phyloP scores from a whole-genome alignment of 2,797 vertebrate genomes.

The Ptychadena robeensis region DNA sequence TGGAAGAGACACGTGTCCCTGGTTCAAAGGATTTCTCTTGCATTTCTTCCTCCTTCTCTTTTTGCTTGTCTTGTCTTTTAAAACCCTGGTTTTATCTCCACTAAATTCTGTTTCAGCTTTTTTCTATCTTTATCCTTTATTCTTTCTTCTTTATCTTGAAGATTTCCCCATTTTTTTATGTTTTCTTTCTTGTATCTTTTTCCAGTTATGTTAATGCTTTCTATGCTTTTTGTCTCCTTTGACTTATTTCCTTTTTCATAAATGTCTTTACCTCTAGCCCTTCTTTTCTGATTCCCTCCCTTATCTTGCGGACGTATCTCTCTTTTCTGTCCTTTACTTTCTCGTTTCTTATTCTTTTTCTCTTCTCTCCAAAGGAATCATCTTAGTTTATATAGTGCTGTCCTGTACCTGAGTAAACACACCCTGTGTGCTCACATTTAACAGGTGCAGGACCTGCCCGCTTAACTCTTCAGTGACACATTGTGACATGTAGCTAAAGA shows the following conservation, averaged over 20 bases:
- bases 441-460: constrained; percentile 60
- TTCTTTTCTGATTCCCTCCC: not conserved
- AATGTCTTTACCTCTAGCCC: constrained; percentile 6
- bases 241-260: not conserved
- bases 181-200: not conserved
- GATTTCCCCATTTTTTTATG: not conserved
- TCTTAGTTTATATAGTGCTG: constrained; percentile 61
- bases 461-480: constrained; percentile 53
- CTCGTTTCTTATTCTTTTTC: constrained; percentile 8
- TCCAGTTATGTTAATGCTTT: not conserved
- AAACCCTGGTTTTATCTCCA: not conserved
- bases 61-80: not conserved
- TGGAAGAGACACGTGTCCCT: constrained; percentile 61
- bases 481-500: not conserved
- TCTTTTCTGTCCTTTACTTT: constrained; percentile 24
- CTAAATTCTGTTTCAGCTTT: not conserved
- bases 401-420: constrained; percentile 62
- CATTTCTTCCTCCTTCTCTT: constrained; percentile 31
- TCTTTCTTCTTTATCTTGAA: not conserved
- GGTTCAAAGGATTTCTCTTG: constrained; percentile 40
- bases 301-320: not conserved
- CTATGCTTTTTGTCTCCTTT: not conserved
- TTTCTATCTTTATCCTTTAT: no score
- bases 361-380: constrained; percentile 40
- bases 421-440: constrained; percentile 60